These are phyloP conservation scores for Nematostella vectensis DNA, from an alignment of 92 coral and sea anemone genomes.

Conservation along the genomic window DNA sequence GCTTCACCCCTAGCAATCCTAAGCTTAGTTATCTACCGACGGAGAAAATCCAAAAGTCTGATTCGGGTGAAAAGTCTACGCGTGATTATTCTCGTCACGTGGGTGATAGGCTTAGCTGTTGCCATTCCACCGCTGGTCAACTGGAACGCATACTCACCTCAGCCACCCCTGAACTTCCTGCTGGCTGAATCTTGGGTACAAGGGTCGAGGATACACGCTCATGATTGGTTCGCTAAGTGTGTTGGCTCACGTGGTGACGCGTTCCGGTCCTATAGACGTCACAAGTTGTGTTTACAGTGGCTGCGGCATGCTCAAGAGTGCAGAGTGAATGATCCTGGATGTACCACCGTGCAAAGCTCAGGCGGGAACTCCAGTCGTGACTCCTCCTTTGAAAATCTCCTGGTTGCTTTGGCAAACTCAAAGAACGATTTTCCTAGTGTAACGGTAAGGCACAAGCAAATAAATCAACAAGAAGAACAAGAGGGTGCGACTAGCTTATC, in stretches of 20 bases:
- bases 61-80: constrained; percentile 1
- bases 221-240: too few relatives aligned
- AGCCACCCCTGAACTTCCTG: neutral
- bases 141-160: constrained; percentile 27
- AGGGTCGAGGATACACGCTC: too few relatives aligned
- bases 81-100: neutral
- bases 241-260: too few relatives aligned
- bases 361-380: constrained; percentile 5
- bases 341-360: constrained; percentile 31
- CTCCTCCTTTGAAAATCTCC: constrained; percentile 12
- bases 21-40: constrained; percentile 17
- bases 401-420: constrained; percentile 12
- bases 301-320: constrained; percentile 33
- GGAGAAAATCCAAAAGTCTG: constrained; percentile 6
- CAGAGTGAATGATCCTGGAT: constrained; percentile 38
- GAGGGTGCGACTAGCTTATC: neutral
- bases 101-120: constrained; percentile 12
- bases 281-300: constrained; percentile 41
- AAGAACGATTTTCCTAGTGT: constrained; percentile 2
- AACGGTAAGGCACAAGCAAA: neutral
- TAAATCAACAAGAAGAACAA: neutral
- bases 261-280: constrained; percentile 10
- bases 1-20: constrained; percentile 24
- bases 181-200: too few relatives aligned
- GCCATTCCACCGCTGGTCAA: constrained; percentile 22